These are phyloP conservation scores for Dermolepida albohirtum DNA, from an alignment of 2,888 invertebrate genomes.

Conservation along the genomic window DNA sequence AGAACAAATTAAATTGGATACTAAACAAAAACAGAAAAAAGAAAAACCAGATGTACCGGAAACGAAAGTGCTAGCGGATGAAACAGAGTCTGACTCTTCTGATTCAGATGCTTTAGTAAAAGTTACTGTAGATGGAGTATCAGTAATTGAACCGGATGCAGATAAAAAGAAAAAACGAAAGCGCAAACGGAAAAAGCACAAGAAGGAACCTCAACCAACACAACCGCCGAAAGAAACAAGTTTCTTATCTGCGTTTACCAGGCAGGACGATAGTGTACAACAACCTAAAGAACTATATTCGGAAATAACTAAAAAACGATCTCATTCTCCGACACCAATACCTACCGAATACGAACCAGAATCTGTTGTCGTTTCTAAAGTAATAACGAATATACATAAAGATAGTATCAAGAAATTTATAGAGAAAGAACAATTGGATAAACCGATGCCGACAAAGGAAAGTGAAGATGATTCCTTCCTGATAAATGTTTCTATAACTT, in stretches of 20 bases:
- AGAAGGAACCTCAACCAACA: conserved; percentile 50
- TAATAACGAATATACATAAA: conserved; percentile 56
- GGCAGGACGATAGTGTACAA: conserved; percentile 51
- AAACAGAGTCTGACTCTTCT: conserved; percentile 41
- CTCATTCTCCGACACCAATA: conserved; percentile 53
- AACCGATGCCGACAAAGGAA: conserved; percentile 9
- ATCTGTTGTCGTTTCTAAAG: conserved; percentile 54
- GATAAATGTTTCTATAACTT: conserved; percentile 51
- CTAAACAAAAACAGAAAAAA: too few species aligned
- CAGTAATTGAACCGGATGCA: conserved; percentile 49
- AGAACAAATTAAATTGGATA: too few species aligned
- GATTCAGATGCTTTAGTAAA: conserved; percentile 49
- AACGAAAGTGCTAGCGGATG: conserved; percentile 32
- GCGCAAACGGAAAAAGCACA: conserved; percentile 49
- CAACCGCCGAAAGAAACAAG: conserved; percentile 48
- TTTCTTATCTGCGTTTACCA: conserved; percentile 55
- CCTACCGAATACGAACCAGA: conserved; percentile 46
- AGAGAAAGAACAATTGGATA: conserved; percentile 20
- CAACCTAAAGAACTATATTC: conserved; percentile 58
- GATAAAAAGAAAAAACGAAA: conserved; percentile 39
- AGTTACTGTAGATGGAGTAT: conserved; percentile 57
- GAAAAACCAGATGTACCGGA: neutral
- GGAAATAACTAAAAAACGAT: conserved; percentile 56
- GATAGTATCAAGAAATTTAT: conserved; percentile 52
- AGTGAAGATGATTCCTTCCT: conserved; percentile 35